Evolutionary conservation across 35 echinoderm and acorn worm genomes (phyloP).

Genomic region (Lytechinus pictus): DNA sequence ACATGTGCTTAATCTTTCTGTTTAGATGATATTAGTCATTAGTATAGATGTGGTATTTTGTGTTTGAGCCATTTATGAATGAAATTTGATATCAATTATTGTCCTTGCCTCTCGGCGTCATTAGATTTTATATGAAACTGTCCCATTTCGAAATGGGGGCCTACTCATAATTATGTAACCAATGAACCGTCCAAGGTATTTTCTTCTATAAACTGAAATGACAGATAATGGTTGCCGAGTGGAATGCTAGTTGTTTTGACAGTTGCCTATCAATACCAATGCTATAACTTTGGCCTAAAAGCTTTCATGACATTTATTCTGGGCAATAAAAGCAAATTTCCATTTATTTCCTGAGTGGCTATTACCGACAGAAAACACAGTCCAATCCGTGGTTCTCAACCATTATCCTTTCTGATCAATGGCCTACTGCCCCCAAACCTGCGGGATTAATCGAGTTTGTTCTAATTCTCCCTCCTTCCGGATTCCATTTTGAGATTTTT

Average conservation of each 20-base stretch:
- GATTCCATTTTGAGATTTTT: background rate
- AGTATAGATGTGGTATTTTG: too few relatives aligned
- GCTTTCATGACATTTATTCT: conserved; percentile 12
- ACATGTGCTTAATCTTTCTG: too few relatives aligned
- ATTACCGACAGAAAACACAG: background rate
- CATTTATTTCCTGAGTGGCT: background rate
- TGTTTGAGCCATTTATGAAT: background rate
- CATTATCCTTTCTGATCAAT: background rate
- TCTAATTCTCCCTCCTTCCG: background rate
- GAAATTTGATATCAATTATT: background rate
- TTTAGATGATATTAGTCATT: too few relatives aligned
- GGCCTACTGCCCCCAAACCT: background rate
- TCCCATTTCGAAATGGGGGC: background rate
- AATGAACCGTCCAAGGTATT: background rate
- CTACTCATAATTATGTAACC: background rate
- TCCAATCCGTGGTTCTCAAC: background rate
- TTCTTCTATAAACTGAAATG: background rate
- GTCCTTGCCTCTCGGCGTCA: background rate
- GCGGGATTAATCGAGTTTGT: background rate
- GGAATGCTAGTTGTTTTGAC: background rate
- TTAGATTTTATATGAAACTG: background rate
- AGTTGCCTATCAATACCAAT: background rate
- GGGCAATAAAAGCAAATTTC: conserved; percentile 10
- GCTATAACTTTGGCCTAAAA: background rate
- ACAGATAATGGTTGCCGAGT: background rate